Conservation (phyloP, 2,113 vertebrate species). For the Serilophus lunatus region DNA sequence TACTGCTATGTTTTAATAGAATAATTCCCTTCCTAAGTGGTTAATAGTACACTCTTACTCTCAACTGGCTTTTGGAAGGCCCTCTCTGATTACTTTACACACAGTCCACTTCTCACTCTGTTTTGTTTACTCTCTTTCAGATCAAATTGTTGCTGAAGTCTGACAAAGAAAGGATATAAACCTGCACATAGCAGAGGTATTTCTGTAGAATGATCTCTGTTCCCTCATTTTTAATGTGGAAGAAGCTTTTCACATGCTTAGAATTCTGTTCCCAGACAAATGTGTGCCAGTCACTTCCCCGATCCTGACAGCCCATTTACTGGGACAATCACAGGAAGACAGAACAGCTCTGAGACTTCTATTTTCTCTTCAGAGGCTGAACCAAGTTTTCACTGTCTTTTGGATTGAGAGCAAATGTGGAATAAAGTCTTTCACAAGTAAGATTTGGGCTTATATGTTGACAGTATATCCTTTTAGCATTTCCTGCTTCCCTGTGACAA, state of each 20-base stretch:
- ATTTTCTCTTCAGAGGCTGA: not conserved
- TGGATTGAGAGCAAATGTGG: not conserved
- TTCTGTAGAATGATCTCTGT: not conserved
- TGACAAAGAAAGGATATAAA: not conserved
- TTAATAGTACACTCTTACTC: slow-evolving; percentile 14
- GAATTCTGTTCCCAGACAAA: not conserved
- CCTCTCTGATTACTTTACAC: not conserved
- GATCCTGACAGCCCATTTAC: not conserved
- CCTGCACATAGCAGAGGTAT: not conserved
- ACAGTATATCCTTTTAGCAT: not conserved
- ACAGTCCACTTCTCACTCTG: not conserved
- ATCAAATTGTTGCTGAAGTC: not conserved
- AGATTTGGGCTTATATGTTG: not conserved
- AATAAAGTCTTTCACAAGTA: not conserved
- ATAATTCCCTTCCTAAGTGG: slow-evolving; percentile 37
- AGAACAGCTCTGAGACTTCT: not conserved
- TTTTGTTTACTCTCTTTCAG: not conserved
- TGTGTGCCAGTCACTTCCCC: not conserved
- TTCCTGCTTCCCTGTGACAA: not conserved
- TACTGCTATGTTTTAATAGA: slow-evolving; percentile 3
- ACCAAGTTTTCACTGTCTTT: not conserved
- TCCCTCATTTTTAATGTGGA: not conserved
- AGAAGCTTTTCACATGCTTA: not conserved
- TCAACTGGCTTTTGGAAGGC: slow-evolving; percentile 10
- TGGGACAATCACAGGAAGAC: not conserved